Evolutionary conservation across 2,888 invertebrate species (phyloP).

Genomic region (Didymodactylos carnosus): DNA sequence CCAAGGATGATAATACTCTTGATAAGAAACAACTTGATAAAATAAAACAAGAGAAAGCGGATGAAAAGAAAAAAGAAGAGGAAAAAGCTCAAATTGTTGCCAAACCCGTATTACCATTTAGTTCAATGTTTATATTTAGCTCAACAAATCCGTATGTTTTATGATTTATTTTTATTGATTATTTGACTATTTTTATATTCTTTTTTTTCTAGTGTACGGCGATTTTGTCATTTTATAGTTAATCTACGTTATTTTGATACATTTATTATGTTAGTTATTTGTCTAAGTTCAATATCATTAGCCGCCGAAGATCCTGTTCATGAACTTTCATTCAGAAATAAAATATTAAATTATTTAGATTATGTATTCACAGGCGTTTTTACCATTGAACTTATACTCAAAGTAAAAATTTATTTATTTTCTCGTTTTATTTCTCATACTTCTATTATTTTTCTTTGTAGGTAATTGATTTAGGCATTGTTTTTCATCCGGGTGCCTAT

Average conservation of each 20-base stretch:
- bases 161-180: not conserved
- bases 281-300: slow-evolving; percentile 91
- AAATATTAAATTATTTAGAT: slow-evolving; percentile 85
- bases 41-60: not conserved
- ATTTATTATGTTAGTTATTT: slow-evolving; percentile 99
- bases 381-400: slow-evolving; percentile 89
- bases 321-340: slow-evolving; percentile 65
- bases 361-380: slow-evolving; percentile 99
- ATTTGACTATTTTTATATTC: no score
- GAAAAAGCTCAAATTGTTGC: not conserved
- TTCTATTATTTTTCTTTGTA: slow-evolving; percentile 21
- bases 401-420: no score
- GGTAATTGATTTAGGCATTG: slow-evolving; percentile 58
- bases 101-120: slow-evolving; percentile 76
- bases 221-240: slow-evolving; percentile 95
- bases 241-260: slow-evolving; percentile 98
- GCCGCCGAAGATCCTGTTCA: slow-evolving; percentile 97
- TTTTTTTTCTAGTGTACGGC: slow-evolving; percentile 56
- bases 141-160: slow-evolving; percentile 83
- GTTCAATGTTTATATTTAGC: slow-evolving; percentile 98
- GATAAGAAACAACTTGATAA: slow-evolving; percentile 23
- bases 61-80: slow-evolving; percentile 3
- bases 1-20: slow-evolving; percentile 55
- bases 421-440: not conserved
- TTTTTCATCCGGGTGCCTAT: slow-evolving; percentile 91